These are phyloP conservation scores for Cyclophora punctaria DNA, from an alignment of 2,888 invertebrate species.

Conservation along the genomic window DNA sequence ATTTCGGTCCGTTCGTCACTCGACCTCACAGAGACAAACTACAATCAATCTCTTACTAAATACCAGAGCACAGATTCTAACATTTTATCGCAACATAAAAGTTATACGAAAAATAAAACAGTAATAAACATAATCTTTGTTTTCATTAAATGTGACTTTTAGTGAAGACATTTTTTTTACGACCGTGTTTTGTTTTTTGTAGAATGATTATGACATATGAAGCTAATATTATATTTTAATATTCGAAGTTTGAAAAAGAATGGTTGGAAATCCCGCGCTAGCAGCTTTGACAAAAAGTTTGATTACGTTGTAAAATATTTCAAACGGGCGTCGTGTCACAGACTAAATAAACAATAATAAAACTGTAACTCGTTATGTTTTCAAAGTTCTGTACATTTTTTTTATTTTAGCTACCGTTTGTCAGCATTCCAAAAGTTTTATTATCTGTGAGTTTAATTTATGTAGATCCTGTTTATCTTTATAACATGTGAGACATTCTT, in stretches of 20 bases:
- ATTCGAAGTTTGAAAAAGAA: slow-evolving; percentile 15
- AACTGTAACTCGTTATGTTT: slow-evolving; percentile 36
- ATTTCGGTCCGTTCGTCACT: slow-evolving; percentile 50
- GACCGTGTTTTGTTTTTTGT: no score
- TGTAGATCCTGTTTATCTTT: background rate
- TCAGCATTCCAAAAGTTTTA: slow-evolving; percentile 13
- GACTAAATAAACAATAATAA: slow-evolving; percentile 53
- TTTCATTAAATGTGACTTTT: slow-evolving; percentile 53
- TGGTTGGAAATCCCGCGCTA: slow-evolving; percentile 20
- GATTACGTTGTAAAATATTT: slow-evolving; percentile 53
- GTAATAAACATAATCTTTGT: slow-evolving; percentile 28
- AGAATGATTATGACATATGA: slow-evolving; percentile 55
- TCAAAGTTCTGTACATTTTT: slow-evolving; percentile 25
- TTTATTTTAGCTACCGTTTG: slow-evolving; percentile 23
- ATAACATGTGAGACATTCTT: no score
- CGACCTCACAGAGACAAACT: slow-evolving; percentile 60
- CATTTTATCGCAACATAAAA: slow-evolving; percentile 25
- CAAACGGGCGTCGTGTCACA: slow-evolving; percentile 62
- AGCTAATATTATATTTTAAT: slow-evolving; percentile 57
- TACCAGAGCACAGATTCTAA: slow-evolving; percentile 35
- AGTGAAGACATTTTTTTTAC: slow-evolving; percentile 17
- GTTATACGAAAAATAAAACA: slow-evolving; percentile 22
- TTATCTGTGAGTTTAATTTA: slow-evolving; percentile 3
- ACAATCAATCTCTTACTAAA: slow-evolving; percentile 71
- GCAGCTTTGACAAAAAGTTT: slow-evolving; percentile 69